phyloP scores from a whole-genome alignment of 2,888 invertebrate genomes.

The Melanchra persicariae region DNA sequence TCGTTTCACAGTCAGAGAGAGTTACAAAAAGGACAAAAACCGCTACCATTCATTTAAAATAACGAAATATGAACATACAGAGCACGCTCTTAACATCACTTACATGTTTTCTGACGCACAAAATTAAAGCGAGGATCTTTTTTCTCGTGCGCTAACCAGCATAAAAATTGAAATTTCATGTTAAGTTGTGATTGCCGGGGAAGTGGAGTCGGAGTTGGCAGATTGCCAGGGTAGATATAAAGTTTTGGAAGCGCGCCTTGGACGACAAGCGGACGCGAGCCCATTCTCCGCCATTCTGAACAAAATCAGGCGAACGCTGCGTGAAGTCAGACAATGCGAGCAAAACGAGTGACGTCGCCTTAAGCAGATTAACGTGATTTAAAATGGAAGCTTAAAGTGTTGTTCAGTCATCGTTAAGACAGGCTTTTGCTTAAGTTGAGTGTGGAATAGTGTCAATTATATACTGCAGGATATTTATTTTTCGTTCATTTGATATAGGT shows the following conservation, averaged over 20 bases:
- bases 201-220: conserved; percentile 66
- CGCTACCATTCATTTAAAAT: conserved; percentile 15
- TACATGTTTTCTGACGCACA: conserved; percentile 43
- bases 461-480: neutral
- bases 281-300: conserved; percentile 48
- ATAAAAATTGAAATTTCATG: conserved; percentile 71
- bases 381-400: conserved; percentile 33
- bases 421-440: conserved; percentile 17
- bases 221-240: conserved; percentile 66
- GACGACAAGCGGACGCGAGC: conserved; percentile 44
- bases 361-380: conserved; percentile 36
- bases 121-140: conserved; percentile 39
- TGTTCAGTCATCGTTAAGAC: conserved; percentile 9
- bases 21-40: conserved; percentile 5
- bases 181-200: conserved; percentile 66
- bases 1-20: conserved; percentile 9
- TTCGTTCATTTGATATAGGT: neutral
- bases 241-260: conserved; percentile 60
- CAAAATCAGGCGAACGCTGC: conserved; percentile 45
- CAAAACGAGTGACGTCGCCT: conserved; percentile 28
- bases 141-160: conserved; percentile 48
- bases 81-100: conserved; percentile 42
- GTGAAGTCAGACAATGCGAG: conserved; percentile 42
- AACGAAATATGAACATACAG: conserved; percentile 9
- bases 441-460: conserved; percentile 5